Evolutionary conservation across 2,797 vertebrate species (phyloP).

Genomic region (Acrossocheilus fasciatus): DNA sequence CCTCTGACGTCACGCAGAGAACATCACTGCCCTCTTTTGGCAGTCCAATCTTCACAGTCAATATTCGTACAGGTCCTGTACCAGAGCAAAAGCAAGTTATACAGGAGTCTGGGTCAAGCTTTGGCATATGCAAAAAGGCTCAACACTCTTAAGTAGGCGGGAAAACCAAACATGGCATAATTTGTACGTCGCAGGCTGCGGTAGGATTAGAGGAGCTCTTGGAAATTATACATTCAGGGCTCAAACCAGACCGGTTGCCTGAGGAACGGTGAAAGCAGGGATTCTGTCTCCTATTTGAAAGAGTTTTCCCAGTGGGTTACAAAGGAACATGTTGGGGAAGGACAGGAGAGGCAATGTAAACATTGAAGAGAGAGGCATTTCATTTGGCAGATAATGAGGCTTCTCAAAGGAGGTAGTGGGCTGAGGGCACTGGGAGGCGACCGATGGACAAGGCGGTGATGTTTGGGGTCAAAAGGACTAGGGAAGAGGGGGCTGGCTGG

Average conservation of each 20-base stretch:
- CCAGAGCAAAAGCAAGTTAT: conserved; percentile 37
- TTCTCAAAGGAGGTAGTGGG: conserved; percentile 93
- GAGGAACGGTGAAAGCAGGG: conserved; percentile 18
- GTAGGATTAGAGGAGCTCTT: conserved; percentile 66
- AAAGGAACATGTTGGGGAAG: conserved; percentile 31
- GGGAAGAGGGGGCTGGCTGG: conserved; percentile 46
- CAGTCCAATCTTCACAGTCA: conserved; percentile 29
- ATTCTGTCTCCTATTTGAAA: neutral
- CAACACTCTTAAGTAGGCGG: conserved; percentile 1
- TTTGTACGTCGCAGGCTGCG: conserved; percentile 7
- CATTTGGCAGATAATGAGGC: conserved; percentile 85
- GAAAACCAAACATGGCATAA: conserved; percentile 33
- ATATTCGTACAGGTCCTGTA: conserved; percentile 16
- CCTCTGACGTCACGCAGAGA: conserved; percentile 26
- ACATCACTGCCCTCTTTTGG: neutral
- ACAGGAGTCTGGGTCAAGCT: conserved; percentile 48
- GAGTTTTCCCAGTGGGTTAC: conserved; percentile 21
- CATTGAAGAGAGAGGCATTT: conserved; percentile 75
- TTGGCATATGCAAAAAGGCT: conserved; percentile 54
- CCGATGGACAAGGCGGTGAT: conserved; percentile 84
- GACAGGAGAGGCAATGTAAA: conserved; percentile 75
- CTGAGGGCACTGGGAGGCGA: conserved; percentile 61
- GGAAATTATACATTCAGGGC: conserved; percentile 77
- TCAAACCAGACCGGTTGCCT: conserved; percentile 13
- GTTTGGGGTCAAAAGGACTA: conserved; percentile 65